phyloP scores from a whole-genome alignment of 2,888 invertebrate species.

The Rhabditophanes sp. region DNA sequence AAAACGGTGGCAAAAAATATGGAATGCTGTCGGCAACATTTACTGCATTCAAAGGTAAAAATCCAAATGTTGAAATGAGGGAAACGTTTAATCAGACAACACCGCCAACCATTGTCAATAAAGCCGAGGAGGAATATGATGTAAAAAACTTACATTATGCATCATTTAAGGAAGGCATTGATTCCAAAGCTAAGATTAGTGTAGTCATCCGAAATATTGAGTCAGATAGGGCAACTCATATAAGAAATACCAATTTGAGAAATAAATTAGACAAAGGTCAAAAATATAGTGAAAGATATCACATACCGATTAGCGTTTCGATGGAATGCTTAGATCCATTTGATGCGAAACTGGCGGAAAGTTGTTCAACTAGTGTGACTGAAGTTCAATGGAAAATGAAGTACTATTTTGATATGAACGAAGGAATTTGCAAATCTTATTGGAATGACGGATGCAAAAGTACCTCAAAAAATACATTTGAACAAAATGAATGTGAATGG shows the following conservation, averaged over 20 bases:
- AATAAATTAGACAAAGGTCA: not conserved
- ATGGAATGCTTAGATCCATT: slow-evolving; percentile 29
- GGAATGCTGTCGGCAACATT: too few relatives aligned
- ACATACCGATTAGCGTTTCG: slow-evolving; percentile 7
- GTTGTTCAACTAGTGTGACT: slow-evolving; percentile 14
- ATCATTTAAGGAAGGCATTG: slow-evolving; percentile 2
- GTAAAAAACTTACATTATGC: slow-evolving; percentile 1
- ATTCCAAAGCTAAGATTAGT: slow-evolving; percentile 1
- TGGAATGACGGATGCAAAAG: slow-evolving; percentile 34
- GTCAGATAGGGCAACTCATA: too few relatives aligned
- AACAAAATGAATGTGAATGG: slow-evolving; percentile 30
- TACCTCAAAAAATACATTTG: too few relatives aligned
- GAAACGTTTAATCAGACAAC: too few relatives aligned
- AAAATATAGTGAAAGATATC: not conserved
- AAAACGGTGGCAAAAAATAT: too few relatives aligned
- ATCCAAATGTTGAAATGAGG: too few relatives aligned
- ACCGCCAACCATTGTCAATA: too few relatives aligned
- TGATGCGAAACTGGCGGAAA: slow-evolving; percentile 19
- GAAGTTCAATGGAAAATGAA: slow-evolving; percentile 8
- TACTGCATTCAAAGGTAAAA: too few relatives aligned
- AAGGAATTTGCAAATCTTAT: slow-evolving; percentile 29
- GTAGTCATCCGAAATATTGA: too few relatives aligned
- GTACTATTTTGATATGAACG: slow-evolving; percentile 24
- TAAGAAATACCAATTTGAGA: not conserved
- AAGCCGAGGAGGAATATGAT: slow-evolving; percentile 1